Conservation (phyloP, 2,797 vertebrate genomes). For the Lophius americanus region DNA sequence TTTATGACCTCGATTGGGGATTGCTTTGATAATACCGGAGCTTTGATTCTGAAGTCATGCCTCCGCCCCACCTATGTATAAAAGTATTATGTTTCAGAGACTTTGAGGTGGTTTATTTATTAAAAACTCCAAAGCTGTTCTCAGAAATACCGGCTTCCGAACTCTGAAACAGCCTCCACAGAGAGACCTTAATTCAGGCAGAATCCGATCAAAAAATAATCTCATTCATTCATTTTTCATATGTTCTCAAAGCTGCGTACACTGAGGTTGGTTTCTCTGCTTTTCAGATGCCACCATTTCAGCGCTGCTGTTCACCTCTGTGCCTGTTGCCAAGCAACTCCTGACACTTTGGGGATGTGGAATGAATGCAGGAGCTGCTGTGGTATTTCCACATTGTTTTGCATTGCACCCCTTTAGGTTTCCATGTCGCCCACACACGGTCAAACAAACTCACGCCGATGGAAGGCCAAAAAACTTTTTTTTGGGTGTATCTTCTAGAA, state of each 20-base stretch:
- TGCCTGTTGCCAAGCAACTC: constrained; percentile 74
- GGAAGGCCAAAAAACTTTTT: neutral
- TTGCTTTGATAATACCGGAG: neutral
- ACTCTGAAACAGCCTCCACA: constrained; percentile 12
- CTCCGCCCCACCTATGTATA: neutral
- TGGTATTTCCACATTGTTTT: constrained; percentile 23
- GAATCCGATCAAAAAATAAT: neutral
- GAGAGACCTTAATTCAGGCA: neutral
- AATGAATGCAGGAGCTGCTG: constrained; percentile 34
- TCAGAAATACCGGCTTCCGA: constrained; percentile 32
- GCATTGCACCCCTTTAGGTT: constrained; percentile 4
- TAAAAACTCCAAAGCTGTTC: constrained; percentile 27
- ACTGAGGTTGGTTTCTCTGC: constrained; percentile 26
- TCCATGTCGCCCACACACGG: constrained; percentile 7
- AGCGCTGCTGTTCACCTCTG: constrained; percentile 63
- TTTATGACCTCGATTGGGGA: neutral
- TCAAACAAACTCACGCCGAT: neutral
- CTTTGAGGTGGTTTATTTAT: constrained; percentile 15
- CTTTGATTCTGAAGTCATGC: neutral
- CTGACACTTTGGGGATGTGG: constrained; percentile 61
- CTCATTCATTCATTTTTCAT: constrained; percentile 42
- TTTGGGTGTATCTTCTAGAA: neutral
- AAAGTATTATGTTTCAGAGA: constrained; percentile 13
- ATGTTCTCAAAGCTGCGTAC: neutral
- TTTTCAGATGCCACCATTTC: constrained; percentile 59